Evolutionary conservation across 2,797 vertebrate genomes (phyloP).

Genomic region (Pteronotus mesoamericanus): DNA sequence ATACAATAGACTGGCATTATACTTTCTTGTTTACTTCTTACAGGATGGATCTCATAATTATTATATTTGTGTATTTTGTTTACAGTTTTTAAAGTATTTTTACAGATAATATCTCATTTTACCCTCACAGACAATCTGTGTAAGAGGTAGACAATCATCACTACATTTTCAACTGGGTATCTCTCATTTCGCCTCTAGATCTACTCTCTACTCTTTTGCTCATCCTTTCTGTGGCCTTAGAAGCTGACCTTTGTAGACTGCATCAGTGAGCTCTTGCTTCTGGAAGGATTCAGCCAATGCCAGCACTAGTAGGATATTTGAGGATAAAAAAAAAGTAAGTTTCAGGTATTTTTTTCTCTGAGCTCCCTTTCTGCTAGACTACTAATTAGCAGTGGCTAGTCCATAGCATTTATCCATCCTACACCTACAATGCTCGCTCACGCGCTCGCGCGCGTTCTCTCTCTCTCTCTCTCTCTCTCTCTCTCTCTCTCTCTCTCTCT

Average conservation of each 20-base stretch:
- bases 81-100: neutral
- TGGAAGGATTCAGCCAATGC: neutral
- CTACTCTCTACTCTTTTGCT: neutral
- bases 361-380: neutral
- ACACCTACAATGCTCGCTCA: neutral
- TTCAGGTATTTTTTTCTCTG: neutral
- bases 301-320: neutral
- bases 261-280: neutral
- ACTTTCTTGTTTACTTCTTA: conserved; percentile 26
- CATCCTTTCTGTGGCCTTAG: neutral
- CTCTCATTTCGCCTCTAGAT: neutral
- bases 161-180: neutral
- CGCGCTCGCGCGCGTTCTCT: too few species aligned
- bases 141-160: neutral
- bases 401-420: neutral
- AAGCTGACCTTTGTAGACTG: neutral
- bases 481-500: neutral
- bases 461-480: neutral
- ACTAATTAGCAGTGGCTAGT: neutral
- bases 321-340: neutral
- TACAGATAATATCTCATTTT: neutral
- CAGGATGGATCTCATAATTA: neutral
- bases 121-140: neutral
- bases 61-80: neutral
- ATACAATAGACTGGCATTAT: neutral